Conservation (phyloP, 35 echinoderm and acorn worm species). For the Heliocidaris erythrogramma region DNA sequence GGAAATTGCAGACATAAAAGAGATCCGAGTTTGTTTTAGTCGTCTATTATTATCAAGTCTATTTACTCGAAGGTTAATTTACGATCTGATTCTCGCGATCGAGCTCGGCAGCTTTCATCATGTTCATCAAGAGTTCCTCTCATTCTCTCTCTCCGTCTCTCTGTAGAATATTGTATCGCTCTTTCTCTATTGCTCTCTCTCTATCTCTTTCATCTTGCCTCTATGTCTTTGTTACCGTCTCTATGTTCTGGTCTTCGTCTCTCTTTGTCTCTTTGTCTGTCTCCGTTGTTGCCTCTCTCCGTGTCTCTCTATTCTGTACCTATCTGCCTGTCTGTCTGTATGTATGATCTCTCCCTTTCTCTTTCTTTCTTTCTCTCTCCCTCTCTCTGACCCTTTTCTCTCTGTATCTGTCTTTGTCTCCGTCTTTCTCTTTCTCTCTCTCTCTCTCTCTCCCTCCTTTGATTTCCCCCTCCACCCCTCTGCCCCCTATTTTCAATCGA, state of each 20-base stretch:
- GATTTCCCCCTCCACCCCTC: neutral
- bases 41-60: neutral
- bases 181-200: neutral
- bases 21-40: conserved; percentile 2
- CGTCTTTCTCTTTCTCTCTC: neutral
- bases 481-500: too few relatives aligned
- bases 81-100: neutral
- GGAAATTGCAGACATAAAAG: conserved; percentile 9
- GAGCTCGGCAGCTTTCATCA: neutral
- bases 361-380: neutral
- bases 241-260: neutral
- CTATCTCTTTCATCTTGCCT: neutral
- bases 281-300: neutral
- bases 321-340: too few relatives aligned
- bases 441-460: too few relatives aligned
- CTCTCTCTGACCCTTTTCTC: neutral
- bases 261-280: neutral
- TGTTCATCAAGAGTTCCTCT: neutral
- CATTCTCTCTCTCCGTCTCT: neutral
- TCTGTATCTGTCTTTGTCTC: neutral
- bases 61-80: conserved; percentile 2
- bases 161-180: too few relatives aligned
- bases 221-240: neutral
- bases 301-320: neutral
- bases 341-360: neutral